phyloP scores from a whole-genome alignment of 2,888 invertebrate genomes.

The Sympetrum striolatum region DNA sequence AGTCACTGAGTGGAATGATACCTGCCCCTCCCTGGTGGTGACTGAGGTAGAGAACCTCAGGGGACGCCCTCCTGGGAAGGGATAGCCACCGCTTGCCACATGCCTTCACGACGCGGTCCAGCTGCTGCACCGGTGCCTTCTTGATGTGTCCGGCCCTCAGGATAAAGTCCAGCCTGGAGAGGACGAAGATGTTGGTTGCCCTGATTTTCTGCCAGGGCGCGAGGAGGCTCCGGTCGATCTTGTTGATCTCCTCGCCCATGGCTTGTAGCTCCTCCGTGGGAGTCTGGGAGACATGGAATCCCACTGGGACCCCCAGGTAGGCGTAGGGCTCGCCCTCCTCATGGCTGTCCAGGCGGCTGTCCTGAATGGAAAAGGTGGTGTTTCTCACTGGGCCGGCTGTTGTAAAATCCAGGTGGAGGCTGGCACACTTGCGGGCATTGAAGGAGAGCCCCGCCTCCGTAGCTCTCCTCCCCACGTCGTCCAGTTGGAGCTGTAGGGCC shows the following conservation, averaged over 20 bases:
- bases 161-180: slow-evolving; percentile 51
- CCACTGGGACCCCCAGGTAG: slow-evolving; percentile 55
- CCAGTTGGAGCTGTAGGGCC: slow-evolving; percentile 47
- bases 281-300: slow-evolving; percentile 51
- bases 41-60: slow-evolving; percentile 52
- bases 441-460: slow-evolving; percentile 51
- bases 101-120: slow-evolving; percentile 51
- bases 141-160: slow-evolving; percentile 51
- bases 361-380: not conserved
- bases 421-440: slow-evolving; percentile 48
- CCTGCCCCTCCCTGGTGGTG: slow-evolving; percentile 51
- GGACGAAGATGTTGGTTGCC: slow-evolving; percentile 50
- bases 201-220: slow-evolving; percentile 52
- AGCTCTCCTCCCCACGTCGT: slow-evolving; percentile 16
- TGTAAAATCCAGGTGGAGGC: slow-evolving; percentile 46
- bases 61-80: slow-evolving; percentile 51
- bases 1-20: too few species aligned
- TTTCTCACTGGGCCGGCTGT: not conserved
- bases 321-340: slow-evolving; percentile 48
- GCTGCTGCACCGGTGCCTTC: slow-evolving; percentile 47
- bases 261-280: slow-evolving; percentile 46
- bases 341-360: not conserved
- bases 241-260: slow-evolving; percentile 18
- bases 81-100: slow-evolving; percentile 52
- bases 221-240: slow-evolving; percentile 45